Percentiles rank a stretch among this genome's conserved stretches.
phyloP scores from a whole-genome alignment of 2,888 invertebrate species.

The Lysandra coridon region DNA sequence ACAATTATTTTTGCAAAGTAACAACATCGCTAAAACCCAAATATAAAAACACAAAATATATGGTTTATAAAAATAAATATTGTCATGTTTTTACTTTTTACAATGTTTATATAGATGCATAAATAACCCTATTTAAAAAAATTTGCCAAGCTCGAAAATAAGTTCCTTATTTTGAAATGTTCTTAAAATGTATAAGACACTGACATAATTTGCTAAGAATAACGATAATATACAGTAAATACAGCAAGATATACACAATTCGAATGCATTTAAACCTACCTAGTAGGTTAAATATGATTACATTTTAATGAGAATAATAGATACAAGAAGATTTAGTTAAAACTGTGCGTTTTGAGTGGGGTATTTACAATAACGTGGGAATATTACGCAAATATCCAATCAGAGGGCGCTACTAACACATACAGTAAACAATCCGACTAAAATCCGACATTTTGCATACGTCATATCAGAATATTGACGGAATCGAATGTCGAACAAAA shows the following conservation, averaged over 20 bases:
- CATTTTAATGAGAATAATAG: background rate
- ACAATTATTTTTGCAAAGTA: background rate
- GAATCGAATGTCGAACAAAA: too few relatives aligned
- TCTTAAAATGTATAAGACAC: background rate
- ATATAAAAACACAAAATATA: background rate
- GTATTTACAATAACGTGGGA: background rate
- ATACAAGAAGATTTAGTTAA: background rate
- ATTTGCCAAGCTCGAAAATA: background rate
- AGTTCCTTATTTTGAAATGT: background rate
- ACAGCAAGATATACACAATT: constrained; percentile 18
- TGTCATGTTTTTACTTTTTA: background rate
- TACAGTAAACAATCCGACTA: too few relatives aligned
- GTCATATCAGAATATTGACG: too few relatives aligned
- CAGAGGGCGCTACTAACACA: background rate
- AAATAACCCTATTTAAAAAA: background rate
- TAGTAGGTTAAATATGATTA: background rate
- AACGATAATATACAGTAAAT: constrained; percentile 12
- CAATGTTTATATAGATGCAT: background rate
- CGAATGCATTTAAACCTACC: constrained; percentile 23
- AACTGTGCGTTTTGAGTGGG: constrained; percentile 2
- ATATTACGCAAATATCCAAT: background rate
- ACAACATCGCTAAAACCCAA: constrained; percentile 20
- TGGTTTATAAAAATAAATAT: constrained; percentile 3
- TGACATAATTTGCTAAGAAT: background rate
- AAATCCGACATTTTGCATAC: too few relatives aligned